Conservation (phyloP, 2,888 invertebrate species). For the Entomobrya proxima region DNA sequence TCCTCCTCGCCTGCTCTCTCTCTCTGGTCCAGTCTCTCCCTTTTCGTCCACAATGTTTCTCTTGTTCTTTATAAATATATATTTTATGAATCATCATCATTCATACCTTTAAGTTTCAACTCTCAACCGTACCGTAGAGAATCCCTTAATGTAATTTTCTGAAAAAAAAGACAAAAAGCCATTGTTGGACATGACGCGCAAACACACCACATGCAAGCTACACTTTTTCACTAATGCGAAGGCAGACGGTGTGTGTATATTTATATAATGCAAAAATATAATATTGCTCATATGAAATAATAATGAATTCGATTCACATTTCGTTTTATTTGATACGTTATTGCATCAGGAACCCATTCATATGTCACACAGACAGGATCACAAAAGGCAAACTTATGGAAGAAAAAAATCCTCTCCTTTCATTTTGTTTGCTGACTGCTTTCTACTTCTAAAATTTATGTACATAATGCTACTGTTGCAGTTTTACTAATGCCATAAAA, state of each 20-base stretch:
- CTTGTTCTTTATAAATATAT: conserved; percentile 37
- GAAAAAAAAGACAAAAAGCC: conserved; percentile 21
- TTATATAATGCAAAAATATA: conserved; percentile 17
- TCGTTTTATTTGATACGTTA: conserved; percentile 52
- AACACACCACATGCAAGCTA: conserved; percentile 30
- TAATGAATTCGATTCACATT: conserved; percentile 69
- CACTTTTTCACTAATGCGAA: background rate
- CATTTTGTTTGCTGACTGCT: conserved; percentile 5
- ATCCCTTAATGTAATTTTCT: conserved; percentile 68
- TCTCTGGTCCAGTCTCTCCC: background rate
- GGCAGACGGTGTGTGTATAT: background rate
- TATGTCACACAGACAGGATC: conserved; percentile 45
- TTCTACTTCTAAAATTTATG: background rate
- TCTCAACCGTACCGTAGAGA: conserved; percentile 61
- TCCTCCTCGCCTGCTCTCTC: background rate
- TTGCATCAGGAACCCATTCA: conserved; percentile 52
- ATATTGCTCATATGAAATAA: conserved; percentile 34
- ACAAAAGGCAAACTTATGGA: conserved; percentile 29
- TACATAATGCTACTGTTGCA: background rate
- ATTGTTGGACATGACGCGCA: conserved; percentile 13
- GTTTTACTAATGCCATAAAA: background rate
- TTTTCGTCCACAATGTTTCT: conserved; percentile 10
- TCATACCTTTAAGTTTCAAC: conserved; percentile 40
- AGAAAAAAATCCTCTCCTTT: background rate
- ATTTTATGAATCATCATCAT: conserved; percentile 41